Percentiles rank a stretch among this genome's conserved stretches.
phyloP scores from a whole-genome alignment of 2,797 vertebrate genomes.

The Holocentrus rufus region DNA sequence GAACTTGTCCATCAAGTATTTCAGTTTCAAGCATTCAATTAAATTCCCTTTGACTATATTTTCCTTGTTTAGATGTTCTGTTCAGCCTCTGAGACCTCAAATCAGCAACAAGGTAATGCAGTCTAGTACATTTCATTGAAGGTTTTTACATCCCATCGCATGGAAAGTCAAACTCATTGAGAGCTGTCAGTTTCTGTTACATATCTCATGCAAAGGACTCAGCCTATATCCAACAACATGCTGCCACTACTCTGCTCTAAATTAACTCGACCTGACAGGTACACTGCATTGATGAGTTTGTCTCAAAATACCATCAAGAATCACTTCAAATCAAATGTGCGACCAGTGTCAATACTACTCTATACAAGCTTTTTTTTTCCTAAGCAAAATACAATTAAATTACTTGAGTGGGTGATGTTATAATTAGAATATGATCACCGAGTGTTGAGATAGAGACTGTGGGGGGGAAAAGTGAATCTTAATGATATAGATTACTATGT shows the following conservation, averaged over 20 bases:
- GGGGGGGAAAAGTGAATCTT: conserved; percentile 2
- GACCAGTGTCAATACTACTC: conserved; percentile 3
- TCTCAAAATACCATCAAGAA: not conserved
- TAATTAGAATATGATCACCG: conserved; percentile 46
- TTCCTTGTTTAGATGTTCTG: no score
- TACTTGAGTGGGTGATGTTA: conserved; percentile 14
- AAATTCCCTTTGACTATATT: no score
- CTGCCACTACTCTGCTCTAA: conserved; percentile 1
- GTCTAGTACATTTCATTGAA: not conserved
- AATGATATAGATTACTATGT: conserved; percentile 41
- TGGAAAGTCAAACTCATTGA: not conserved
- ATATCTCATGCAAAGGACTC: not conserved
- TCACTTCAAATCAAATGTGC: conserved; percentile 2
- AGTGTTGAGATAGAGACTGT: conserved; percentile 21
- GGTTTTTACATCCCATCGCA: not conserved
- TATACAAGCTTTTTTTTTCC: conserved; percentile 10
- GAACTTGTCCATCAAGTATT: no score
- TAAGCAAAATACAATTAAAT: conserved; percentile 11
- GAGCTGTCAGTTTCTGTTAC: not conserved
- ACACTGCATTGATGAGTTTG: conserved; percentile 16
- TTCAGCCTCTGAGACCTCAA: not conserved
- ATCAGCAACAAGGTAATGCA: not conserved
- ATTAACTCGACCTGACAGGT: conserved; percentile 57
- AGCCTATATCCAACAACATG: not conserved
- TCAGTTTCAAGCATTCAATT: no score